phyloP scores from a whole-genome alignment of 2,797 vertebrate species.

The Atherinosoma microstoma region DNA sequence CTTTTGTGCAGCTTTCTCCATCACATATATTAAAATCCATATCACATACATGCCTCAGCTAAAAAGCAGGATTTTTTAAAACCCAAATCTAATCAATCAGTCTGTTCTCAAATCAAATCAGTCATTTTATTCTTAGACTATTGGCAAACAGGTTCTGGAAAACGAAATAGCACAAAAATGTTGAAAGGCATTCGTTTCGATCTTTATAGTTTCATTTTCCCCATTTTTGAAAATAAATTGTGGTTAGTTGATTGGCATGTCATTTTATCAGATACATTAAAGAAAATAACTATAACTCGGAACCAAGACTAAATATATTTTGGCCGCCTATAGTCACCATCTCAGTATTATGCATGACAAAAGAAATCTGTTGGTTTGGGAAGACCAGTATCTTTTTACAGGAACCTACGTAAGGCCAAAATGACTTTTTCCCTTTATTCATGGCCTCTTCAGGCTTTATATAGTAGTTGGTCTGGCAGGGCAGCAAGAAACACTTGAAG shows the following conservation, averaged over 20 bases:
- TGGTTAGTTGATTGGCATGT: background rate
- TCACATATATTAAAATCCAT: constrained; percentile 42
- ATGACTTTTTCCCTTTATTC: constrained; percentile 61
- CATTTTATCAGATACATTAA: background rate
- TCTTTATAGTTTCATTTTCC: background rate
- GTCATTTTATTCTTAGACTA: constrained; percentile 5
- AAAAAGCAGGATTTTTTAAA: constrained; percentile 25
- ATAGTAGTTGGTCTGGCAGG: constrained; percentile 41
- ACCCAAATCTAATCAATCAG: constrained; percentile 16
- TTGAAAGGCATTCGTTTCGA: background rate
- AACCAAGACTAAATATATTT: background rate
- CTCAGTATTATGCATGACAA: constrained; percentile 55
- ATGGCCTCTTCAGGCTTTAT: constrained; percentile 63
- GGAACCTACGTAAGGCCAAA: constrained; percentile 46
- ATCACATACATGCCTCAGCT: constrained; percentile 34
- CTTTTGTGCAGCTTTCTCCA: constrained; percentile 18
- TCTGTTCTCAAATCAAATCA: constrained; percentile 1
- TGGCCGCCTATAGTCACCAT: background rate
- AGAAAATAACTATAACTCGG: background rate
- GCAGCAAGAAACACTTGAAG: constrained; percentile 24
- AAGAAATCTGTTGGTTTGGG: constrained; percentile 17
- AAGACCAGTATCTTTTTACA: constrained; percentile 57
- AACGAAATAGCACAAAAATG: background rate
- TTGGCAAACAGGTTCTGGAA: background rate
- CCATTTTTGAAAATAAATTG: background rate